Evolutionary conservation across 2,888 invertebrate species (phyloP), one percentile per base, ranked within the genome.

Genomic region (Colostygia pectinataria): DNA sequence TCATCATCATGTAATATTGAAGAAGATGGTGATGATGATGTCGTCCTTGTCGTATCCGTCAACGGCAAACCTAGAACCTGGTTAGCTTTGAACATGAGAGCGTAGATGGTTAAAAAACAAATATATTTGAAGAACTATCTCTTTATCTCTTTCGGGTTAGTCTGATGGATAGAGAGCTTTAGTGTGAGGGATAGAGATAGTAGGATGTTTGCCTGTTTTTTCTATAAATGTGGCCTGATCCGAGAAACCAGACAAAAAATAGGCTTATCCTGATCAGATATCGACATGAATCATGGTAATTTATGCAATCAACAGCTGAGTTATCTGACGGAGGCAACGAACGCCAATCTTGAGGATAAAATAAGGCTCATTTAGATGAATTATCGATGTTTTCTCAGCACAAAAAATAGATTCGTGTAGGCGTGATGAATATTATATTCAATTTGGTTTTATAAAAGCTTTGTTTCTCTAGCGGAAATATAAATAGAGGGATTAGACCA

Each of bases 201-300:
- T n/a, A n/a, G n/a, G n/a, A n/a, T n/a, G n/a, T n/a, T 20, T 20
- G 1, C 13, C 28, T 28, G 12, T 7, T 32, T 18, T 32, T 15
- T 1, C 3, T n/a, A 31, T 9, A 14, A 32, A 6, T 13, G 18
- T 7, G 10, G 6, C 24, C 8, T 24, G 24, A 24, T 38, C 28
- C 34, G 24, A 48, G 25, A 13, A 43, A 32, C 13, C 39, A 15
- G 23, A 54, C 52, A 60, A 60, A 53, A 57, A 51, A 50, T 32
- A 52, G 42, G 20, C 43, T 27, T 31, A 37, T 34, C 38, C 39
- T 53, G 53, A 63, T 68, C 61, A 45, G 61, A 61, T 66, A 61
- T 43, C 59, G 33, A 39, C 53, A 49, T 49, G 44, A 56, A 59
- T 61, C 67, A 67, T 70, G 68, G 60, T 61, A 67, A 70, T 71